Base-by-base conservation (phyloP, 1,140 invertebrate genomes). In the Euglossa dilemma region DNA sequence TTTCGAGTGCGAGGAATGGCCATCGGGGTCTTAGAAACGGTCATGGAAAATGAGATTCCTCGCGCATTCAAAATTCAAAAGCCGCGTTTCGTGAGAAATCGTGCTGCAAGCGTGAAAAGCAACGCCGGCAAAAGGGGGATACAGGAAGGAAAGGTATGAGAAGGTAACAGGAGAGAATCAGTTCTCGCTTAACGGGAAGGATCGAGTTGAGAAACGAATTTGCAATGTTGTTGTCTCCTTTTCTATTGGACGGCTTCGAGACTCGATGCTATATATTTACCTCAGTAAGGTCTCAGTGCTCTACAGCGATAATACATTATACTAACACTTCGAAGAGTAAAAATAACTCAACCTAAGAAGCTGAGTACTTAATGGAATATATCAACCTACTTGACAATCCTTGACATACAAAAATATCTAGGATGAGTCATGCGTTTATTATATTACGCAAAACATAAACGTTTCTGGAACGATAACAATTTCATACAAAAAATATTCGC, bases 51-150 rank as follows among this genome's bases (percentile, higher is more conserved):
- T 87, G 87, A 87, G 85, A 88, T 88, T 87, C 47, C 72, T 28
- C 45, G 56, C 45, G 64, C 52, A 78, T 88, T 87, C 77, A 85
- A 88, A 85, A 87, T 88, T 88, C 73, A 88, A 87, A 87, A 73
- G 85, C 52, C 25, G 47, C 69, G 36, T 50, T 20, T 16, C 59
- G 23, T 14, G 23, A 12, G 20, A 12, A 11, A 4, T 6, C 18
- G 43, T 14, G 23, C 20, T n/a, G 54, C 45, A 47, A 36, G 56
- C 23, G 50, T 20, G 36, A 50, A 61, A 81, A 47, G 57, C 43
- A 54, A 54, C 20, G 57, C 20, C 20, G 57, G 16, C 43, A 52
- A 57, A 63, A 28, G 25, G 18, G 23, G 18, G 0, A n/a, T 6
- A 25, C 18, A 28, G 56, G 45, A 28, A n/a, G 52, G 50, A 59